Percentiles rank a stretch among this genome's conserved stretches.
Conservation (phyloP, 1,140 invertebrate genomes). For the Andrena cerasifolii region DNA sequence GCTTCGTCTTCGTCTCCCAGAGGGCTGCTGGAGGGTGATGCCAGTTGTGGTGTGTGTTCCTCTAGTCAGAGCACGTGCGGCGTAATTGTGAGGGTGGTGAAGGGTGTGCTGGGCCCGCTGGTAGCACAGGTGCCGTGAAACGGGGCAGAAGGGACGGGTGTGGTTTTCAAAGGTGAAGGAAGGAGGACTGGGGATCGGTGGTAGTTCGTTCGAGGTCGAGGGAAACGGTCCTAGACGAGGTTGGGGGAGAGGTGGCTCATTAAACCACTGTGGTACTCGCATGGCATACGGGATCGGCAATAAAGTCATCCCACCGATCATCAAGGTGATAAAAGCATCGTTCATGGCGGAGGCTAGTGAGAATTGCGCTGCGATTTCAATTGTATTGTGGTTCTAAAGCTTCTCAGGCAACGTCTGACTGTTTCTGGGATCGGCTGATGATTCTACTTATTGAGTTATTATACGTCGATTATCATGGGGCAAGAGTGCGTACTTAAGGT, state of each 20-base stretch:
- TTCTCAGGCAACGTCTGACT: background rate
- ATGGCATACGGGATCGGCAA: constrained; percentile 75
- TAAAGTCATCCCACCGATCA: constrained; percentile 79
- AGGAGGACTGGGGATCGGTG: constrained; percentile 62
- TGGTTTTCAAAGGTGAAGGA: constrained; percentile 30
- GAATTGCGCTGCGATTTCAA: constrained; percentile 41
- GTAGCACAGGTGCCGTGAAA: constrained; percentile 44
- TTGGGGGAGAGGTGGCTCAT: constrained; percentile 68
- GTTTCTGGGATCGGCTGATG: too few species aligned
- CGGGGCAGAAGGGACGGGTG: constrained; percentile 47
- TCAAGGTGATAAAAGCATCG: constrained; percentile 67
- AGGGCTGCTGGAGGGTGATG: constrained; percentile 24
- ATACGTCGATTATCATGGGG: too few species aligned
- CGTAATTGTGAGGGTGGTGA: constrained; percentile 80
- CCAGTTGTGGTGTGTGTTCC: constrained; percentile 75
- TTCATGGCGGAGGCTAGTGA: constrained; percentile 19
- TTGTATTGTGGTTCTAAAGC: background rate
- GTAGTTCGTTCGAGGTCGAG: constrained; percentile 55
- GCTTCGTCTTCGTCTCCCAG: constrained; percentile 2
- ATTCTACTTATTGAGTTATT: too few species aligned
- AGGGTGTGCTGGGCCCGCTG: constrained; percentile 59
- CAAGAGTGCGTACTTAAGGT: too few species aligned
- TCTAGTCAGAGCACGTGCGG: constrained; percentile 79
- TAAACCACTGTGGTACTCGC: constrained; percentile 75
- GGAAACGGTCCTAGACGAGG: constrained; percentile 30